A percentile compares a stretch with the other conserved stretches of the same genome.
These are phyloP conservation scores for Pachydiplax longipennis DNA, from an alignment of 2,888 invertebrate species.

Conservation along the genomic window DNA sequence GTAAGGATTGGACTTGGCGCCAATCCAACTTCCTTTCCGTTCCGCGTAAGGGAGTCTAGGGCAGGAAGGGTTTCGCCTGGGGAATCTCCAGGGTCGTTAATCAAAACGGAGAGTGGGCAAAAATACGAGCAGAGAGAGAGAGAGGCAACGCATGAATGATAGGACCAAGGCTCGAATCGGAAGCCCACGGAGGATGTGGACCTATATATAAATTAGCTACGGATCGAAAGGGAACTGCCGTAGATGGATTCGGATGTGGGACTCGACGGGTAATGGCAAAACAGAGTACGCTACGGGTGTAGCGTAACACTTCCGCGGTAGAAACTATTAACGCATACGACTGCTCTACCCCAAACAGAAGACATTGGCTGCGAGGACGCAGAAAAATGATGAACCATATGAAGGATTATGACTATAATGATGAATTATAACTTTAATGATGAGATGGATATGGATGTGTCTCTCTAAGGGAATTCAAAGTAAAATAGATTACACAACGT, in stretches of 20 bases:
- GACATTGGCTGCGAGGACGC: no score
- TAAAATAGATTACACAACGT: no score
- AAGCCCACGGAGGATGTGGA: not conserved
- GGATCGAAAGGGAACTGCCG: slow-evolving; percentile 16
- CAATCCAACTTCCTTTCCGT: slow-evolving; percentile 3
- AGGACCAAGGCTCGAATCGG: not conserved
- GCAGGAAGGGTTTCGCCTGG: not conserved
- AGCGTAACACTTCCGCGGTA: no score
- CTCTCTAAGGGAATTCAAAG: no score
- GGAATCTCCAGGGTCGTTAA: slow-evolving; percentile 25
- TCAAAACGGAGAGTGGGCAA: not conserved
- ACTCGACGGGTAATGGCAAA: not conserved
- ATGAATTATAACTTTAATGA: no score
- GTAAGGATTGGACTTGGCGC: slow-evolving; percentile 2
- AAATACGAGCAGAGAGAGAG: not conserved
- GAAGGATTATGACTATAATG: no score
- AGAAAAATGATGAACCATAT: no score
- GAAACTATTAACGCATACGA: no score
- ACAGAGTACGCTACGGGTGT: not conserved
- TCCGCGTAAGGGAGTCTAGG: not conserved
- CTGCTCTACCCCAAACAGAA: no score
- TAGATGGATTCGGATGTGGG: not conserved
- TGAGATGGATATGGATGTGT: no score
- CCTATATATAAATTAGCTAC: slow-evolving; percentile 18
- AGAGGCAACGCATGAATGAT: not conserved